Base-by-base conservation (phyloP, 2,797 vertebrate genomes). In the Melanotaenia maccullochi region DNA sequence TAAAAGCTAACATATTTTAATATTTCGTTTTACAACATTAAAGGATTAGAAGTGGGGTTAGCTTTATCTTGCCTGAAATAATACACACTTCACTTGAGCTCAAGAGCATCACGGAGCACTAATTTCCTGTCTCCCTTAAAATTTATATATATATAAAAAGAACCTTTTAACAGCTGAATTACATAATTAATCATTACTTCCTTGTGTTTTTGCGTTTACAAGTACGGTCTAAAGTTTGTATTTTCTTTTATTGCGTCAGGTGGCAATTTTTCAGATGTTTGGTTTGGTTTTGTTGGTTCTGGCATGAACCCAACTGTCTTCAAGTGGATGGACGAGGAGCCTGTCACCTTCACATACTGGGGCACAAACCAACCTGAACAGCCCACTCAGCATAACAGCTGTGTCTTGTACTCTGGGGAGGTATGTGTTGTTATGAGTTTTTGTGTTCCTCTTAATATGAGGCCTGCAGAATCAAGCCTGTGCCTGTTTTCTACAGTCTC, bases 291-390 rank as follows among this genome's bases (percentile, higher is more conserved):
- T 54, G 87, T 65, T 3, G 96, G 95, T 57, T 40, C 72, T 0
- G 85, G 88, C 0, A 0, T 1, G 0, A 82, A 71, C 24, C 85
- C 92, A 13, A 81, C 95, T 1, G 65, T 95, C 70, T 97, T 97
- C 82, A 92, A 88, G 47, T 99, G 97, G 98, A 91, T 90, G 1
- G 94, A 97, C 89, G 11, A 20, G 7, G 86, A 90, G 0, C 79
- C 93, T 3, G 92, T 97, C 51, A 92, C 87, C 55, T 97, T 97
- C 78, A 98, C 97, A 0, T 96, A 95, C 28, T 99, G 98, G 97
- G 93, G 90, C 83, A 86, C 87, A 61, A 91, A 94, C 85, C 94
- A 99, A 58, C 98, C 98, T 0, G 4, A 84, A 74, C 86, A 88
- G 68, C 86, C 76, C 87, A 59, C 84, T 86, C 47, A 89, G 81